Evolutionary conservation across 2,888 invertebrate genomes (phyloP), one percentile per base, ranked within the genome.

Genomic region (Eristalinus sepulchralis): DNA sequence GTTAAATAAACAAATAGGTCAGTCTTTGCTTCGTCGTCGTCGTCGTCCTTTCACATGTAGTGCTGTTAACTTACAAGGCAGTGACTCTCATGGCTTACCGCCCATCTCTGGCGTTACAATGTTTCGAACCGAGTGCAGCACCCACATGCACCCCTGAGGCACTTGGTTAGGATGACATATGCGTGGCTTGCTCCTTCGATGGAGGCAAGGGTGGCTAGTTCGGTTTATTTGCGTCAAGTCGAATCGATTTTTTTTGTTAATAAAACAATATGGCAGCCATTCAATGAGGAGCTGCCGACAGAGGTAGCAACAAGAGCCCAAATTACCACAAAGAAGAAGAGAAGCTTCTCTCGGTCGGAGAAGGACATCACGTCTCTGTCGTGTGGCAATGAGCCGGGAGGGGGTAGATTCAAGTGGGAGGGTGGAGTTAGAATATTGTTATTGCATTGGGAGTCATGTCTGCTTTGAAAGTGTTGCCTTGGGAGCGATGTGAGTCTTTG

Each of bases 1-100:
- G 67, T 77, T 81, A 85, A 81, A 76, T 57, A 84, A 76, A 76
- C 67, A 84, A 75, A 81, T 67, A 67, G 81, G 66, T 76, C 71
- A 71, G 53, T 57, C 66, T 64, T 75, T 64, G 83, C 39, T 47
- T 47, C 62, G 67, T 39, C 73, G 24, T 34, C 57, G 77, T 63
- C 17, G 3, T 47, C 24, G 2, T 20, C 39, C 33, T 22, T 33
- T 22, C 36, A 36, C 13, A 6, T 13, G n/a, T 59, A 70, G 20
- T 36, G 55, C 22, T 57, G 36, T 22, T 57, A 55, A 39, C 62
- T 80, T 55, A 17, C n/a, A 39, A n/a, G 71, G 71, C 24, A 47
- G n/a, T 47, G 17, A n/a, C 39, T 31, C 36, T 20, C 31, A 24
- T 33, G 13, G 22, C 27, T 27, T 39, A 33, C 31, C n/a, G 1